A percentile compares a stretch with the other conserved stretches of the same genome.
These are phyloP conservation scores for Theristus sp. DNA, from an alignment of 2,888 invertebrate genomes.

Conservation along the genomic window DNA sequence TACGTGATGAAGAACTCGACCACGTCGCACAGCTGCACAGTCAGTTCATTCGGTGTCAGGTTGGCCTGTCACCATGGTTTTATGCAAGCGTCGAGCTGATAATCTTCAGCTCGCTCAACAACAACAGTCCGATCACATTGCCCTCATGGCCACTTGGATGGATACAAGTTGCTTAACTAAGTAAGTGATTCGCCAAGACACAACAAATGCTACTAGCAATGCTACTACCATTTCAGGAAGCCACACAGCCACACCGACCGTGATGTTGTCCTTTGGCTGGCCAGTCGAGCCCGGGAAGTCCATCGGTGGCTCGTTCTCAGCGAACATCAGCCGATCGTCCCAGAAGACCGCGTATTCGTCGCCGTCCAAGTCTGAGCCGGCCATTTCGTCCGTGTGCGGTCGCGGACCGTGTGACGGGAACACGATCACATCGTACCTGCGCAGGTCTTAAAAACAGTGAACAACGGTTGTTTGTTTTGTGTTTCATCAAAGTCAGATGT, in stretches of 20 bases:
- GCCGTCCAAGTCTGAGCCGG: constrained; percentile 32
- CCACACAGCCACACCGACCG: too few species aligned
- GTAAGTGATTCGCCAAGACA: too few species aligned
- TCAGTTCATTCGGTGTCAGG: background rate
- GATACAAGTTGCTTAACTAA: too few species aligned
- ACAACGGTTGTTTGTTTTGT: too few species aligned
- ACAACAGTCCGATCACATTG: too few species aligned
- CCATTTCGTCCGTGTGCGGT: constrained; percentile 33
- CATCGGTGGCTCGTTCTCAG: constrained; percentile 18
- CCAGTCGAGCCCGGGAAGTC: constrained; percentile 11
- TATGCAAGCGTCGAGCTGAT: too few species aligned
- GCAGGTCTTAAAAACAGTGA: too few species aligned
- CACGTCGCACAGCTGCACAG: constrained; percentile 12
- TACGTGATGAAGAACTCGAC: constrained; percentile 27
- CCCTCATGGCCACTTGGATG: background rate
- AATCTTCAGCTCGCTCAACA: too few species aligned
- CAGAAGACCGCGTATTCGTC: constrained; percentile 32
- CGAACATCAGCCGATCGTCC: constrained; percentile 23
- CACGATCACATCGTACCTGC: constrained; percentile 29
- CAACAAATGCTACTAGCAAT: too few species aligned
- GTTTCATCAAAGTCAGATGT: too few species aligned
- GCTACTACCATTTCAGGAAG: too few species aligned
- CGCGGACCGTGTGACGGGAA: constrained; percentile 30
- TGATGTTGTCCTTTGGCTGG: background rate
- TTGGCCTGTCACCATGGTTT: too few species aligned